Conservation (phyloP, 1,140 invertebrate genomes). For the Plectrocnemia conspersa region DNA sequence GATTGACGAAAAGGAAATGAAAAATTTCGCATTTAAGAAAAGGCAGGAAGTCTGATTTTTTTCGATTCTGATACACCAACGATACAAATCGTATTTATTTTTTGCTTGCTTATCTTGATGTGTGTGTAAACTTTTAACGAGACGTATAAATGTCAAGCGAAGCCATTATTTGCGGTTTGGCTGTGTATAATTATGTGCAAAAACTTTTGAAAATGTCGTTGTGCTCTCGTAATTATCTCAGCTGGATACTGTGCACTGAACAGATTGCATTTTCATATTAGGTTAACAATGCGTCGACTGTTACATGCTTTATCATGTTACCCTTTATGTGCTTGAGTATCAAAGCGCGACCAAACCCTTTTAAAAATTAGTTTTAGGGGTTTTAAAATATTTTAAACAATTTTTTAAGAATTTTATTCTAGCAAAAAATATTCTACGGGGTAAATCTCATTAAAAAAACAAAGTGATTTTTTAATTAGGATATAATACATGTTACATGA, state of each 20-base stretch:
- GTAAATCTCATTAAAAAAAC: no score
- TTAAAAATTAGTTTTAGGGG: no score
- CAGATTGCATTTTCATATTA: constrained; percentile 22
- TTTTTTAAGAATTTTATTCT: no score
- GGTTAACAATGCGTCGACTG: constrained; percentile 6
- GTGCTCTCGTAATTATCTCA: constrained; percentile 15
- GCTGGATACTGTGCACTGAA: constrained; percentile 6
- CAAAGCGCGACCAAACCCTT: no score
- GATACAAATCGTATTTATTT: constrained; percentile 21
- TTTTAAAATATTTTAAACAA: no score
- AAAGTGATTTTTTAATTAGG: no score
- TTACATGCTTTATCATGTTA: constrained; percentile 12
- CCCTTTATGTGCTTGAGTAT: no score
- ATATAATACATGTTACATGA: no score
- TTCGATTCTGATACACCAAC: constrained; percentile 15
- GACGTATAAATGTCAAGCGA: no score
- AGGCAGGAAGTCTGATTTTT: constrained; percentile 22
- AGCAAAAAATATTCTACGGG: no score
- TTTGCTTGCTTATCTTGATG: neutral
- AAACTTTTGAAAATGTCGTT: constrained; percentile 1
- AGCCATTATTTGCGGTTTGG: no score
- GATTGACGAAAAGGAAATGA: constrained; percentile 29
- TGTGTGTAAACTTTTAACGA: neutral
- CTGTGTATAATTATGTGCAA: no score
- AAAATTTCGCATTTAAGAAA: constrained; percentile 25